Conservation (phyloP, 1,140 invertebrate genomes). For the Trachymyrmex cornetzi region DNA sequence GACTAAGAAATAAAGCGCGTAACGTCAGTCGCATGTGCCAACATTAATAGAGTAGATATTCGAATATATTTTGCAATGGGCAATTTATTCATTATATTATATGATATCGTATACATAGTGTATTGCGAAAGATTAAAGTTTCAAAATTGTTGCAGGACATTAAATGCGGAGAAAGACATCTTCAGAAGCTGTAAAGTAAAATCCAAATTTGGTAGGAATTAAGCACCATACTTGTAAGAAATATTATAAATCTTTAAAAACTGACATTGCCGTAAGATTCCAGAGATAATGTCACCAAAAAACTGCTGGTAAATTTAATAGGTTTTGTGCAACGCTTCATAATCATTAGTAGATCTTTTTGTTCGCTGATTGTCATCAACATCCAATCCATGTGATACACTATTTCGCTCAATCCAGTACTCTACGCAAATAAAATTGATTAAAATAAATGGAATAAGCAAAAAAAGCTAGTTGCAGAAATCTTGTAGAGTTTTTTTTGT, state of each 20-base stretch:
- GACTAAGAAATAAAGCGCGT: no score
- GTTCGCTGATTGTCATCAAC: conserved; percentile 1
- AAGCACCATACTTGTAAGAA: background rate
- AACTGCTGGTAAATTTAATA: conserved; percentile 53
- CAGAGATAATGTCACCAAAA: conserved; percentile 50
- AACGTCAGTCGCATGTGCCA: no score
- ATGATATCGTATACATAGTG: background rate
- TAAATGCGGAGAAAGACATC: conserved; percentile 65
- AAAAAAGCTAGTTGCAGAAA: background rate
- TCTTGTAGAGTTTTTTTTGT: no score
- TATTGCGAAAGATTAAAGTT: no score
- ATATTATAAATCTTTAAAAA: background rate
- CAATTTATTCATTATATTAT: background rate
- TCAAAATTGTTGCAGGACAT: conserved; percentile 54
- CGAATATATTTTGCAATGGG: conserved; percentile 9
- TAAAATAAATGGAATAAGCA: background rate
- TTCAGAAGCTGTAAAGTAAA: conserved; percentile 67
- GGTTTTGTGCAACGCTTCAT: conserved; percentile 48
- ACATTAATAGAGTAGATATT: no score
- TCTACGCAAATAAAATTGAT: conserved; percentile 5
- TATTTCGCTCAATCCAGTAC: background rate
- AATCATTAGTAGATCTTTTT: conserved; percentile 39
- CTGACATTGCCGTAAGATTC: conserved; percentile 55
- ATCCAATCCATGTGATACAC: conserved; percentile 40
- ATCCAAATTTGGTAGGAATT: background rate